phyloP scores from a whole-genome alignment of 2,797 vertebrate species.

The Craterocephalus amniculus region DNA sequence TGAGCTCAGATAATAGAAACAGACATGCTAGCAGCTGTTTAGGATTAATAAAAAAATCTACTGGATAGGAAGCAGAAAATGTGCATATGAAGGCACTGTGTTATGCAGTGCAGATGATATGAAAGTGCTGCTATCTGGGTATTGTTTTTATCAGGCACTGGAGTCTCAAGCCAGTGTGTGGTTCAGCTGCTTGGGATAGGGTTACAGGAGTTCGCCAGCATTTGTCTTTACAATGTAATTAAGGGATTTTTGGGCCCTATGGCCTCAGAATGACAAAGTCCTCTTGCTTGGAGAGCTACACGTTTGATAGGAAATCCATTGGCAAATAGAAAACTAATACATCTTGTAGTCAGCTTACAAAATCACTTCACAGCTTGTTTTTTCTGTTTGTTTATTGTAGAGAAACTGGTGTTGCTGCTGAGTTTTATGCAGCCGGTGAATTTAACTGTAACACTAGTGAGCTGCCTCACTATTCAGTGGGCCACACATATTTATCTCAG shows the following conservation, averaged over 20 bases:
- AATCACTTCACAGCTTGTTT: conserved; percentile 15
- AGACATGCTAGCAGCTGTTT: conserved; percentile 7
- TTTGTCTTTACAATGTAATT: conserved; percentile 85
- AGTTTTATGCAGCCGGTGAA: conserved; percentile 17
- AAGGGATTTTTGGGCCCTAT: conserved; percentile 75
- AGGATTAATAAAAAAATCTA: conserved; percentile 11
- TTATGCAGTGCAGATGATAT: conserved; percentile 6
- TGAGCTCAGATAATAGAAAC: conserved; percentile 3
- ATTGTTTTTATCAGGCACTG: conserved; percentile 55
- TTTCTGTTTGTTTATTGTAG: conserved; percentile 28
- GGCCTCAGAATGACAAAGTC: conserved; percentile 72
- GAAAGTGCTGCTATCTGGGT: conserved; percentile 14
- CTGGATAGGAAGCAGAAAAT: conserved; percentile 3
- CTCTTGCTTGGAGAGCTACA: conserved; percentile 52
- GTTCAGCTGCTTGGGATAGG: conserved; percentile 74
- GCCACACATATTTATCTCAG: conserved; percentile 61
- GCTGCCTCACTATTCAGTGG: conserved; percentile 32
- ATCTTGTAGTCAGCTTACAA: conserved; percentile 32
- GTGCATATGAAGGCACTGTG: conserved; percentile 6
- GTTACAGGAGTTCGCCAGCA: conserved; percentile 77
- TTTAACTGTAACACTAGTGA: conserved; percentile 50
- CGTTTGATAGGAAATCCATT: conserved; percentile 71
- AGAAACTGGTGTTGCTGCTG: conserved; percentile 19
- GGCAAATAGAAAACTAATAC: conserved; percentile 63
- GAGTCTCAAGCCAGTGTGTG: conserved; percentile 57